A percentile compares a stretch with the other conserved stretches of the same genome.
Conservation (phyloP, 2,888 invertebrate genomes). For the Eristalinus sepulchralis region DNA sequence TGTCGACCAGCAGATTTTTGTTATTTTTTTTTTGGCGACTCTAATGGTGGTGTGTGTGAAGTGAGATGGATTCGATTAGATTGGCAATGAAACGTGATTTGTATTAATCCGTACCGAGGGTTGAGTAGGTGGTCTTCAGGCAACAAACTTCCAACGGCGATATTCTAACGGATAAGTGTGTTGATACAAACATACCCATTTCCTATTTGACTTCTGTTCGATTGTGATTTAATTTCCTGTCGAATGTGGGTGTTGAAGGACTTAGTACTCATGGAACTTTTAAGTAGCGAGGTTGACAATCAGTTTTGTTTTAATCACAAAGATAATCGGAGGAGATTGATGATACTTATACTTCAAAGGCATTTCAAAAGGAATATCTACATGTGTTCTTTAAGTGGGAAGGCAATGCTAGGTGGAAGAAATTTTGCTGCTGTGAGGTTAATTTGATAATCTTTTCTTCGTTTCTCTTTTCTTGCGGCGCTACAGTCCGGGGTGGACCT, state of each 20-base stretch:
- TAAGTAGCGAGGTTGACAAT: background rate
- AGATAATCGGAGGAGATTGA: background rate
- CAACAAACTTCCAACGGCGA: background rate
- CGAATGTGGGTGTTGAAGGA: background rate
- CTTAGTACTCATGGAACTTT: background rate
- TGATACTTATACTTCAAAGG: background rate
- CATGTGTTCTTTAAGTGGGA: too few relatives aligned
- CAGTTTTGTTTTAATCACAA: too few relatives aligned
- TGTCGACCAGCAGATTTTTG: constrained; percentile 17
- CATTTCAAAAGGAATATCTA: background rate
- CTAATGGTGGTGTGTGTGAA: background rate
- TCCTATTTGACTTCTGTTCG: background rate
- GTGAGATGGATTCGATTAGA: constrained; percentile 15
- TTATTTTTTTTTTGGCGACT: constrained; percentile 2
- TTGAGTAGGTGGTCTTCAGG: constrained; percentile 4
- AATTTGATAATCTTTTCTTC: too few relatives aligned
- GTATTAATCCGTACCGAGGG: constrained; percentile 19
- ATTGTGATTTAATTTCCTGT: background rate
- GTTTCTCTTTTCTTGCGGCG: too few relatives aligned
- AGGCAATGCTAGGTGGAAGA: too few relatives aligned
- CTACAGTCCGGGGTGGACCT: too few relatives aligned
- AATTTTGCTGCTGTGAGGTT: too few relatives aligned
- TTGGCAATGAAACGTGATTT: constrained; percentile 25
- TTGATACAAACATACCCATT: background rate
- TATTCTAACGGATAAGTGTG: background rate